Evolutionary conservation across 2,888 invertebrate genomes (phyloP), one percentile per base, ranked within the genome.

Genomic region (Balanococcus diminutus): DNA sequence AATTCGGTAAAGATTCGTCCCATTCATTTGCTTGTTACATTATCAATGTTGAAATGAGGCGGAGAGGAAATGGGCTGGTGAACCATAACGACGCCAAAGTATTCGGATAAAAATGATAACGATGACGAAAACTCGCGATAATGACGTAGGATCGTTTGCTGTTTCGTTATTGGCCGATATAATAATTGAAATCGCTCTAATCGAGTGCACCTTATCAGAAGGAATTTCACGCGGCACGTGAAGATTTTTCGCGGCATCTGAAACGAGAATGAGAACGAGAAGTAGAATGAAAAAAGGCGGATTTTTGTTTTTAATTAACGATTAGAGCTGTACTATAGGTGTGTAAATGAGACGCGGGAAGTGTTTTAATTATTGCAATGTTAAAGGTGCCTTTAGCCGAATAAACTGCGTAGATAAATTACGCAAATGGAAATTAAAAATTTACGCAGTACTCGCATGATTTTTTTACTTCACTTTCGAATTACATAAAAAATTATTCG

Each of bases 81-180:
- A 75, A 75, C 75, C 75, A 36, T 75, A 75, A 32, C 32, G 75
- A 75, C 75, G 32, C 75, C 75, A 19, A 25, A 51, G 75, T 32
- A 75, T 75, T n/a, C n/a, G 75, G n/a, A 75, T 32, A 36, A n/a
- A 36, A n/a, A 19, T n/a, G 75, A 75, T 75, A 75, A 32, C 32
- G 75, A 75, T 75, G 75, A 75, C 75, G 75, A 75, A 75, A 75
- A 32, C 75, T 75, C 32, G n/a, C 32, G 61, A 67, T 19, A n/a
- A 75, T 75, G 75, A 75, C 75, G 75, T 75, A 32, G 75, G 16
- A 32, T 8, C 75, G 16, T 32, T n/a, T 5, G 9, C 31, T 19
- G 31, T 75, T 75, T 32, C 75, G 28, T 67, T 67, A 67, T 25
- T 25, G 31, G 75, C 25, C 32, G 75, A 75, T 32, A 75, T 75